Base-by-base conservation (phyloP, 2,888 invertebrate genomes). In the Rotaria socialis region DNA sequence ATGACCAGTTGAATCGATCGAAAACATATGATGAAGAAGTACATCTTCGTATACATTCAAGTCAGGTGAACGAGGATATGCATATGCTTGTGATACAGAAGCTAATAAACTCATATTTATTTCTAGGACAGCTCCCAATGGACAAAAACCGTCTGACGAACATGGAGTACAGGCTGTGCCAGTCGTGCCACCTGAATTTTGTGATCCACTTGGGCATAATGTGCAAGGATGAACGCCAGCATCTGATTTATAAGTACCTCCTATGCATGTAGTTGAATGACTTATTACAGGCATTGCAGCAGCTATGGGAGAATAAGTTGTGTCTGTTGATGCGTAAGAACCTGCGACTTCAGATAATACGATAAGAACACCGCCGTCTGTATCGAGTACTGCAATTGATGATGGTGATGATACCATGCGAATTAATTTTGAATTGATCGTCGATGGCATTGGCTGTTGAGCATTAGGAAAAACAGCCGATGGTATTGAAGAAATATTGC, bases 381-480 rank as follows among this genome's bases (percentile, higher is more conserved):
- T 4, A 80, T 80, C 80, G 0, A 80, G 24, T 47, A 47, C 14
- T 16, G n/a, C 47, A 8, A 80, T 11, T n/a, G 43, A n/a, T 22
- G 47, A 1, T 22, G 80, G 80, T 11, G 80, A 47, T 14, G 80
- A 80, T 41, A 47, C 8, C 1, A 80, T 10, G 3, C 47, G 43
- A n/a, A 80, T 22, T n/a, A 80, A n/a, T 8, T n/a, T 80, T 4
- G 80, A 47, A n/a, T 80, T 80, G 0, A 80, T 80, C 1, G 43
- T 80, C 47, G 80, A n/a, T 47, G 47, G 47, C n/a, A 80, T 8
- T 80, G 80, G 80, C 11, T 80, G 80, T 47, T 80, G 80, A 80
- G 80, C 0, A 80, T 43, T 80, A 5, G 80, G 80, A n/a, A 80
- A 6, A 24, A 24, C 7, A 3, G 80, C 19, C 3, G n/a, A 47